Percentiles rank a stretch among this genome's conserved stretches.
Conservation (phyloP, 2,888 invertebrate genomes). For the Heliconius charithonia region DNA sequence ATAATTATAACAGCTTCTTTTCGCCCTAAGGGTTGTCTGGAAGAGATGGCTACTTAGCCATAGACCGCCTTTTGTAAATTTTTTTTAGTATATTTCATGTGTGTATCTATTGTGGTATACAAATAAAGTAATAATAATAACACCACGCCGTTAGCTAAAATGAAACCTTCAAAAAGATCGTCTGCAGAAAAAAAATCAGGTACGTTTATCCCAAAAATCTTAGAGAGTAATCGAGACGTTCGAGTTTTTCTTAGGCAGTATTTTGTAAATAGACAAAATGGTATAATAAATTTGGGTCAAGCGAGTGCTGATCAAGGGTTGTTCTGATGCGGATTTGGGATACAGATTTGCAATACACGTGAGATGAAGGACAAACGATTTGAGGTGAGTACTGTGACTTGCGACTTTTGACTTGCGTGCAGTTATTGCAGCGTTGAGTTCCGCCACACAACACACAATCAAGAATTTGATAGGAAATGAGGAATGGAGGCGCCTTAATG, state of each 20-base stretch:
- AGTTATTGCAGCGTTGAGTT: not conserved
- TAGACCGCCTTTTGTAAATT: too few species aligned
- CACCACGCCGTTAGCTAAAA: too few species aligned
- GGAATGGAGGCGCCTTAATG: too few species aligned
- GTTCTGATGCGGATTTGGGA: constrained; percentile 56
- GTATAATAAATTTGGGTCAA: constrained; percentile 52
- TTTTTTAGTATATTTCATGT: too few species aligned
- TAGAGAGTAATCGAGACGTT: constrained; percentile 38
- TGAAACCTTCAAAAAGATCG: too few species aligned
- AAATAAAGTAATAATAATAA: too few species aligned
- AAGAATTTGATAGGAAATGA: too few species aligned
- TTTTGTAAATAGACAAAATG: constrained; percentile 41
- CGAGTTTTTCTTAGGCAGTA: constrained; percentile 28
- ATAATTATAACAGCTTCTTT: too few species aligned
- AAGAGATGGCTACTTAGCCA: too few species aligned
- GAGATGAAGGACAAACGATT: constrained; percentile 58
- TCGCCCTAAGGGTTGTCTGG: too few species aligned
- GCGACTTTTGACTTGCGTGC: constrained; percentile 31
- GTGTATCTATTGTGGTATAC: too few species aligned
- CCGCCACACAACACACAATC: too few species aligned
- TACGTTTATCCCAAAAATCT: constrained; percentile 3
- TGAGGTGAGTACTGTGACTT: constrained; percentile 29
- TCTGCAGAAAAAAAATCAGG: not conserved
- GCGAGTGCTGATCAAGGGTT: constrained; percentile 68
- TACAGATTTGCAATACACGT: constrained; percentile 57